Evolutionary conservation across 2,797 vertebrate genomes (phyloP).

Genomic region (Lagorchestes hirsutus): DNA sequence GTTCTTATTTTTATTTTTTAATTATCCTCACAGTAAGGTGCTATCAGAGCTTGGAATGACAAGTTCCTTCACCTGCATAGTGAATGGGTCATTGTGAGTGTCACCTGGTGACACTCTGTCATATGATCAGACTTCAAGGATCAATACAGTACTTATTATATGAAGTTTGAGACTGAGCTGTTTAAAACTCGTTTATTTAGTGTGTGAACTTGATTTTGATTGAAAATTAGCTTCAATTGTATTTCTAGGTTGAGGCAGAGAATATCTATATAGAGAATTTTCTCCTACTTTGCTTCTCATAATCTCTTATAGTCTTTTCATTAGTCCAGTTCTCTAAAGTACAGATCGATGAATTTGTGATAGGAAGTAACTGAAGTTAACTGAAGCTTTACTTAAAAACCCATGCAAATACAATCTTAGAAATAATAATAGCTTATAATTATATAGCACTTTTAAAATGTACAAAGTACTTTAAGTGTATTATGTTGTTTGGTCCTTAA

Average conservation of each 20-base stretch:
- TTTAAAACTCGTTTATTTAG: no score
- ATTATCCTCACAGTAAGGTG: neutral
- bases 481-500: neutral
- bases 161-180: neutral
- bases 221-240: slow-evolving; percentile 19
- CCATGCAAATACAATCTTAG: neutral
- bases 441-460: neutral
- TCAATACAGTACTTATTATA: neutral
- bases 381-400: slow-evolving; percentile 45
- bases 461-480: neutral
- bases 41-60: neutral
- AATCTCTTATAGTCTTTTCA: neutral
- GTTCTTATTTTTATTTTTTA: slow-evolving; percentile 12
- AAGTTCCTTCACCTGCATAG: neutral
- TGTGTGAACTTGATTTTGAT: neutral
- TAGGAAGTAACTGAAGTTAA: slow-evolving; percentile 17
- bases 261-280: neutral
- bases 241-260: neutral
- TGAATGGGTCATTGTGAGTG: neutral
- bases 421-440: neutral
- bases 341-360: slow-evolving; percentile 10
- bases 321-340: slow-evolving; percentile 30
- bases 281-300: neutral
- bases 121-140: neutral
- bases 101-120: neutral